These are phyloP conservation scores for Bombus impatiens DNA, from an alignment of 1,140 invertebrate species.

Conservation along the genomic window DNA sequence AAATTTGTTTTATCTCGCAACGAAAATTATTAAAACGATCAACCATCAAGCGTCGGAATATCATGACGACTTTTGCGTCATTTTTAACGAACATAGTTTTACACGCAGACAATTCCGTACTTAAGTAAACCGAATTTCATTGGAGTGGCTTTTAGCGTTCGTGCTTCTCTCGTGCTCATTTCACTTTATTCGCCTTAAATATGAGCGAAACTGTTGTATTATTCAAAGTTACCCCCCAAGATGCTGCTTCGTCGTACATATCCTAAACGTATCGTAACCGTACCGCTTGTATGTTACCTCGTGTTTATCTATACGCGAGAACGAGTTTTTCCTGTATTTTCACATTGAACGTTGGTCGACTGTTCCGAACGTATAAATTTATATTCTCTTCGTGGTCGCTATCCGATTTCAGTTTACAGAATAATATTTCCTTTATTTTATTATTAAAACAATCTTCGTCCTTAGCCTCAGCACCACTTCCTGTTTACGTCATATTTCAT, in stretches of 20 bases:
- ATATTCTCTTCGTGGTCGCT: too few species aligned
- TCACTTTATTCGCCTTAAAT: conserved; percentile 63
- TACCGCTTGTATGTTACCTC: conserved; percentile 31
- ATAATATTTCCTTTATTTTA: background rate
- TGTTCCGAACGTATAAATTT: conserved; percentile 5
- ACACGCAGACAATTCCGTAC: conserved; percentile 3
- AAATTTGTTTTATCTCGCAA: too few species aligned
- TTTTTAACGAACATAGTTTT: background rate
- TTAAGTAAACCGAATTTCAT: conserved; percentile 38
- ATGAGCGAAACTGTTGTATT: conserved; percentile 68
- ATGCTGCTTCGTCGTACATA: conserved; percentile 53
- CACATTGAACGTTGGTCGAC: conserved; percentile 3
- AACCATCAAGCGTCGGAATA: too few species aligned
- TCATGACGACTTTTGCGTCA: background rate
- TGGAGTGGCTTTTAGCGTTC: conserved; percentile 6
- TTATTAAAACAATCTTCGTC: too few species aligned
- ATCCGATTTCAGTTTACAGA: background rate
- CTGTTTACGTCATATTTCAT: too few species aligned
- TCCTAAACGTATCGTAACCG: conserved; percentile 68
- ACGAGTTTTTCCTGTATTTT: conserved; percentile 38
- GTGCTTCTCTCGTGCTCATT: conserved; percentile 19
- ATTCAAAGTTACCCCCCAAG: conserved; percentile 65
- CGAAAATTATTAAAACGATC: too few species aligned
- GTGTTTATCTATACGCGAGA: conserved; percentile 33
- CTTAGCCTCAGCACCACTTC: too few species aligned